Conservation (phyloP, 1,140 invertebrate genomes). For the Orussus abietinus region DNA sequence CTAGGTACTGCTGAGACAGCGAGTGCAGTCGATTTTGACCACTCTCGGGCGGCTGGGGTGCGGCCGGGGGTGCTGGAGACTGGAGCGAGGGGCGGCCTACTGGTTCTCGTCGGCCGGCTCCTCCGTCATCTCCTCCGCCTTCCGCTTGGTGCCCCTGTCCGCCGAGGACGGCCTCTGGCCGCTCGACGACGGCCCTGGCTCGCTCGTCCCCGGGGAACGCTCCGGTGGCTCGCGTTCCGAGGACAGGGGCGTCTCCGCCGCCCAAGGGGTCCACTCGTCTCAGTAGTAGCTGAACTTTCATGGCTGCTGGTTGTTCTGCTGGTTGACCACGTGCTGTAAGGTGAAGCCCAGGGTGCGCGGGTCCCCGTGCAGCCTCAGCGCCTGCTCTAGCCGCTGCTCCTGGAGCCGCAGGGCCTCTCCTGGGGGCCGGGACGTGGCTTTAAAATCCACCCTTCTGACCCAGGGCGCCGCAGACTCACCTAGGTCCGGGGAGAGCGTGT, state of each 20-base stretch:
- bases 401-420: constrained; percentile 71
- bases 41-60: constrained; percentile 49
- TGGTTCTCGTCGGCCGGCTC: constrained; percentile 23
- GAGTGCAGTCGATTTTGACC: constrained; percentile 45
- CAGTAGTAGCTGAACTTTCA: constrained; percentile 64
- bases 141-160: constrained; percentile 46
- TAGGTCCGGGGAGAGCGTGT: constrained; percentile 49
- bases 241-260: constrained; percentile 32
- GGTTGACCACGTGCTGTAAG: constrained; percentile 58
- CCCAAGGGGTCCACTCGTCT: constrained; percentile 55
- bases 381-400: constrained; percentile 77
- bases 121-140: constrained; percentile 46
- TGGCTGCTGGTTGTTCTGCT: constrained; percentile 58
- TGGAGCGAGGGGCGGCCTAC: constrained; percentile 11
- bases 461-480: constrained; percentile 34
- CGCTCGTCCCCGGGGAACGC: no score
- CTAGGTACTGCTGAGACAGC: constrained; percentile 48
- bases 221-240: constrained; percentile 32
- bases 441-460: constrained; percentile 8
- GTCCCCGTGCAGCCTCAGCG: constrained; percentile 70
- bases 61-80: constrained; percentile 19
- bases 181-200: no score
- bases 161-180: constrained; percentile 29
- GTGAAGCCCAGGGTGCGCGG: constrained; percentile 64
- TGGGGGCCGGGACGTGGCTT: constrained; percentile 12